These are phyloP conservation scores for Myrmecophaga tridactyla DNA, from an alignment of 2,113 vertebrate species.

Conservation along the genomic window DNA sequence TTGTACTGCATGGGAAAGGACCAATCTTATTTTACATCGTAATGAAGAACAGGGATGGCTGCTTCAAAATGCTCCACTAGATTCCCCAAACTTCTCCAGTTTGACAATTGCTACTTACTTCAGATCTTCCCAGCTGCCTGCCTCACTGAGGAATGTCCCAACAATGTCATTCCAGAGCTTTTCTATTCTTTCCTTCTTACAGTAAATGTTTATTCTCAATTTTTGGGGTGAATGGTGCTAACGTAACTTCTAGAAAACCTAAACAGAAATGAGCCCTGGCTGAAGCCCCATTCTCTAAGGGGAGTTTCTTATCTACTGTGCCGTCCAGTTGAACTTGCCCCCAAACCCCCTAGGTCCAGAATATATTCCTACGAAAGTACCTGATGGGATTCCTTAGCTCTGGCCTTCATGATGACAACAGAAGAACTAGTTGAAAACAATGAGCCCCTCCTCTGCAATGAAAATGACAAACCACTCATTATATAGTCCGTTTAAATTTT, in stretches of 20 bases:
- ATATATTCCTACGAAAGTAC: neutral
- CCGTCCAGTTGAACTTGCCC: too few relatives aligned
- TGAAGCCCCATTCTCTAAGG: neutral
- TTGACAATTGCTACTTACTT: neutral
- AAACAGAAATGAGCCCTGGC: neutral
- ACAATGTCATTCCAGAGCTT: neutral
- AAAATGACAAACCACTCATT: neutral
- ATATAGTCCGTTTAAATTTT: neutral
- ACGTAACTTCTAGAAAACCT: neutral
- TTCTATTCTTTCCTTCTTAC: neutral
- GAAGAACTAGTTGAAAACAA: neutral
- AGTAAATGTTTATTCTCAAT: neutral
- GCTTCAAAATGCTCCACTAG: neutral
- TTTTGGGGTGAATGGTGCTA: accelerated
- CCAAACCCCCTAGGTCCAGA: neutral
- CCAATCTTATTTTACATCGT: neutral
- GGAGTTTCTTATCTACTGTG: neutral
- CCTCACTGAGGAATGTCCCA: neutral
- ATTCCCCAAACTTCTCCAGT: neutral
- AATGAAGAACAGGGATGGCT: neutral
- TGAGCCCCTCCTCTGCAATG: neutral
- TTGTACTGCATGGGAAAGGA: neutral
- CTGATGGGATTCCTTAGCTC: neutral
- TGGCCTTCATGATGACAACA: neutral
- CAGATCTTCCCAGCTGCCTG: neutral